phyloP scores from a whole-genome alignment of 2,113 vertebrate species.

The Scophthalmus maximus region DNA sequence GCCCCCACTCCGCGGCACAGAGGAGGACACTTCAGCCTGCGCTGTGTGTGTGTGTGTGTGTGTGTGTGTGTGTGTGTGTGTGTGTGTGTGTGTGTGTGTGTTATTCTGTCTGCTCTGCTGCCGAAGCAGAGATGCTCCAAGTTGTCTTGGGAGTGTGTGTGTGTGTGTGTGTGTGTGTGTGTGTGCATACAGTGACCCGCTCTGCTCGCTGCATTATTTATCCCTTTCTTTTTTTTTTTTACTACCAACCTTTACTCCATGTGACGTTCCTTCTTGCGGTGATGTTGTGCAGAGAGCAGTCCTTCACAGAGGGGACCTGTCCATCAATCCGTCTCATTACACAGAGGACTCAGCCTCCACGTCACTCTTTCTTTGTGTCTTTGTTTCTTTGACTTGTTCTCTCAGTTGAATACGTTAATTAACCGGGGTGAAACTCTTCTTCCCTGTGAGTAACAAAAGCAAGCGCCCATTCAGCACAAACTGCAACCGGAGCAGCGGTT shows the following conservation, averaged over 20 bases:
- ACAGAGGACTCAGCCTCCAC: neutral
- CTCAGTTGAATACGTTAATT: neutral
- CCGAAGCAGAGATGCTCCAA: constrained; percentile 23
- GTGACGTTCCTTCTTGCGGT: constrained; percentile 3
- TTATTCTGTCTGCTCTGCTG: constrained; percentile 36
- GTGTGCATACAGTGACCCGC: constrained; percentile 56
- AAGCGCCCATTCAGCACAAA: neutral
- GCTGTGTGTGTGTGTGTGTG: neutral
- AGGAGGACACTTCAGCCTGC: constrained; percentile 47
- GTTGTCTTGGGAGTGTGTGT: constrained; percentile 64
- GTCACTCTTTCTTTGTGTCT: neutral
- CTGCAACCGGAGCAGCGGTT: neutral
- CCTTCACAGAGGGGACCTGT: constrained; percentile 2
- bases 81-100: neutral
- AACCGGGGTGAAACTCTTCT: neutral
- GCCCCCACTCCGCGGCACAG: constrained; percentile 36
- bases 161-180: constrained; percentile 63
- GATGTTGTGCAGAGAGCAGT: constrained; percentile 8
- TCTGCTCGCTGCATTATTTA: constrained; percentile 71
- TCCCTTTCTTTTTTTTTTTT: constrained; percentile 61
- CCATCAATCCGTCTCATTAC: neutral
- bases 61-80: constrained; percentile 12
- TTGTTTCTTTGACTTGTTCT: neutral
- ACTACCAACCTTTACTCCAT: constrained; percentile 42
- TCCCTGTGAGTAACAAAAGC: neutral